Evolutionary conservation across 2,113 vertebrate genomes (phyloP), one percentile per base, ranked within the genome.

Genomic region (Grammomys surdaster): DNA sequence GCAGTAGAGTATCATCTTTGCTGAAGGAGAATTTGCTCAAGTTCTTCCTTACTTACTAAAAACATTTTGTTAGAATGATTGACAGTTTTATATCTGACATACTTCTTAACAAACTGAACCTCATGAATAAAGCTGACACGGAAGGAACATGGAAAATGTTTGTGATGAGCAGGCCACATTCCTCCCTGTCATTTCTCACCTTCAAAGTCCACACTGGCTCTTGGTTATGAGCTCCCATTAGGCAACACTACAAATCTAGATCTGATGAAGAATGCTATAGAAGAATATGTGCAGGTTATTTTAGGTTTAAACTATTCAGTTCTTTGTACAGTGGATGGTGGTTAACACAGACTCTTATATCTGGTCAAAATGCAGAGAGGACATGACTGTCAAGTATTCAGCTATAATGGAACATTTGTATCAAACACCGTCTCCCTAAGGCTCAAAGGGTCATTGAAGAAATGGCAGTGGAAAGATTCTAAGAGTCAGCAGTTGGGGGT

Each of bases 211-310:
- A 26, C 72, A 5, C 3, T 91, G 84, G 89, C 75, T 96, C 69
- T 31, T 56, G 63, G 54, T 56, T 93, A 54, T 43, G 88, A 88
- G 0, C 26, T 87, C 63, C 77, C 56, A 51, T 86, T 48, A 48
- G 56, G 5, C 43, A 91, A 4, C 72, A 43, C 36, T 14, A 13
- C 20, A 58, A 48, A 89, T 75, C 14, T 54, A 20, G 20, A 56
- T 46, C 43, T 60, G 16, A 33, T 60, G 40, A 60, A 75, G 24
- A 87, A 58, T 31, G 17, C 76, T 95, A 89, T 94, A 28, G 73
- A 89, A 17, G 85, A 98, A 97, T 97, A 95, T 96, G 89, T 94
- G 88, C 96, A 84, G 97, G 96, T 98, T 98, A 98, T 98, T 98
- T 97, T 96, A 97, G 95, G 65, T 90, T 97, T 93, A 73, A 80